Evolutionary conservation across 2,113 vertebrate genomes (phyloP), one percentile per base, ranked within the genome.

Genomic region (Corythornis madagascariensis): DNA sequence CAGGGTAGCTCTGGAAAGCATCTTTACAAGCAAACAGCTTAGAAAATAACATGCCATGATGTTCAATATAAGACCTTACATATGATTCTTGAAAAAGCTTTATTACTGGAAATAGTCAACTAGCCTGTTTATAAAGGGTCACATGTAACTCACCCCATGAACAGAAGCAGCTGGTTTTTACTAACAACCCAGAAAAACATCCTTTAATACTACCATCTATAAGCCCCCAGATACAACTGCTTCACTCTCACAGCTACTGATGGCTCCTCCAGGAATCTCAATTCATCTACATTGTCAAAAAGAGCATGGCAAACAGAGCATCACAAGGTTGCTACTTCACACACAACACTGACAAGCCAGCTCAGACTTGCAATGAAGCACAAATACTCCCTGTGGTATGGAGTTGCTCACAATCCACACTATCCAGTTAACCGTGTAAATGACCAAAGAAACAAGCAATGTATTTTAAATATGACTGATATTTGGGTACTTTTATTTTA

Each of bases 1-100:
- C 48, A 67, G 59, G 24, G 43, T 67, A 91, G 75, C 56, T 72
- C 72, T 64, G 35, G n/a, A 83, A 91, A 92, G 80, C n/a, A 60
- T 64, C 64, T 85, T 76, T 40, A 77, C 66, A 80, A 86, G 43
- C 61, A 91, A 92, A 77, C 4, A 6, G 17, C 40, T 64, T 75
- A 26, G 29, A 66, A 82, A 95, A 89, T 16, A 90, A 50, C 10
- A 16, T 59, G 31, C 64, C 59, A 26, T 71, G 64, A 31, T 87
- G 47, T 59, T 83, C 84, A 85, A 83, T 93, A 67, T 47, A 78
- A 73, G 47, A 87, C 11, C 5, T 63, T 50, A 64, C 15, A 63
- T 1, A 28, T 66, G 42, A 92, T 67, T 56, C 45, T 28, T 77
- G 71, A 78, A 83, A 85, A 83, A 80, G n/a, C 26, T 73, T 83